A percentile compares a stretch with the other conserved stretches of the same genome.
These are phyloP conservation scores for Incurvaria masculella DNA, from an alignment of 2,888 invertebrate genomes.

Conservation along the genomic window DNA sequence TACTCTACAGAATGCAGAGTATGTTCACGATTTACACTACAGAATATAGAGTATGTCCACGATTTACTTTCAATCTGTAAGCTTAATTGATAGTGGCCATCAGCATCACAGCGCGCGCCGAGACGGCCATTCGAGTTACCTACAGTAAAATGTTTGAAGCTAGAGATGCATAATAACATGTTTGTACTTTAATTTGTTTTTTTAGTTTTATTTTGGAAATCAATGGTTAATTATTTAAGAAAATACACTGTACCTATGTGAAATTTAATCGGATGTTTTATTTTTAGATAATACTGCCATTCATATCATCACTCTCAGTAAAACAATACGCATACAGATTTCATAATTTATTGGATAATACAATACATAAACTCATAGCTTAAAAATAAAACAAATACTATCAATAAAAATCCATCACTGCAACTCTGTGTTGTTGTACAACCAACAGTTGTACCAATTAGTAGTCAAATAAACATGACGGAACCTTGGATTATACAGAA, in stretches of 20 bases:
- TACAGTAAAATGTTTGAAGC: constrained; percentile 52
- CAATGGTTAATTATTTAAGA: constrained; percentile 58
- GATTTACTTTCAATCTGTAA: too few species aligned
- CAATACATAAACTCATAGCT: constrained; percentile 40
- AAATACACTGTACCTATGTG: constrained; percentile 53
- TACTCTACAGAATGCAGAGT: too few species aligned
- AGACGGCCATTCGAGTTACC: constrained; percentile 34
- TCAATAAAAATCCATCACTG: constrained; percentile 35
- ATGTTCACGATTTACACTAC: too few species aligned
- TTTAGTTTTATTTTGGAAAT: constrained; percentile 58
- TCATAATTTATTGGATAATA: constrained; percentile 51
- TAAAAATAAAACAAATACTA: constrained; percentile 27
- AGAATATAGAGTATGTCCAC: too few species aligned
- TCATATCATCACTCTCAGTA: too few species aligned
- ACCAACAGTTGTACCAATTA: neutral
- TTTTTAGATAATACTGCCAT: constrained; percentile 8
- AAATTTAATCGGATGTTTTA: constrained; percentile 26
- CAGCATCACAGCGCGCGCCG: too few species aligned
- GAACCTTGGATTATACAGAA: too few species aligned
- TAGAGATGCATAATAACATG: constrained; percentile 57
- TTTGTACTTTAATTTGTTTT: constrained; percentile 59
- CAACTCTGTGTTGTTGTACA: constrained; percentile 17
- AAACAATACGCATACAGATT: constrained; percentile 24
- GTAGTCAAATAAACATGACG: too few species aligned
- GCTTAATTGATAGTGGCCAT: too few species aligned